Conservation (phyloP, 2,797 vertebrate species). For the Chaunax sp. region DNA sequence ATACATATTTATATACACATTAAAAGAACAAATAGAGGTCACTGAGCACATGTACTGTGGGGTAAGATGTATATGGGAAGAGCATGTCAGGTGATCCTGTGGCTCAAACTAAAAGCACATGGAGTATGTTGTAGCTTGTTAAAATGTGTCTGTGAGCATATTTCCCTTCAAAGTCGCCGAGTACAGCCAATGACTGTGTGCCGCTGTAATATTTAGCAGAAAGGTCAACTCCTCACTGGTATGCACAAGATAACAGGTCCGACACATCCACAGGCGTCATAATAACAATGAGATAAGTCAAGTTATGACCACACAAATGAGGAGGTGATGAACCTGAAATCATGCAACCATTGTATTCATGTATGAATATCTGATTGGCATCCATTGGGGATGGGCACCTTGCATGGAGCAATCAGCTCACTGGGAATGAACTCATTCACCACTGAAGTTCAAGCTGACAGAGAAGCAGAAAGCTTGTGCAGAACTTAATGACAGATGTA, state of each 20-base stretch:
- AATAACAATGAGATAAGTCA: slow-evolving; percentile 39
- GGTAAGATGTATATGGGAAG: background rate
- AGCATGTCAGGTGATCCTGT: background rate
- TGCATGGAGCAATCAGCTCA: slow-evolving; percentile 11
- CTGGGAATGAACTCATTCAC: slow-evolving; percentile 49
- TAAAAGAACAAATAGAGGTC: slow-evolving; percentile 2
- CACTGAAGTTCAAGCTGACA: slow-evolving; percentile 44
- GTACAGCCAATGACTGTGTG: slow-evolving; percentile 47
- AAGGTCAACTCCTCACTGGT: slow-evolving; percentile 70
- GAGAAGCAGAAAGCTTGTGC: background rate
- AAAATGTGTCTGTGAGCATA: slow-evolving; percentile 12
- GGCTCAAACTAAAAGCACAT: slow-evolving; percentile 24
- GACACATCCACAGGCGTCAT: slow-evolving; percentile 45
- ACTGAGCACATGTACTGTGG: slow-evolving; percentile 9
- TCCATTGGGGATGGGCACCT: slow-evolving; percentile 7
- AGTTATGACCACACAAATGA: slow-evolving; percentile 43
- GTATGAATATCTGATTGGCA: slow-evolving; percentile 39
- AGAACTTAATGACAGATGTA: background rate
- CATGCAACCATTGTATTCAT: slow-evolving; percentile 28
- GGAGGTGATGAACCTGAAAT: slow-evolving; percentile 29
- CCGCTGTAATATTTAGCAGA: slow-evolving; percentile 69
- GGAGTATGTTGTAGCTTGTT: background rate
- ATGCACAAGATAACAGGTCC: slow-evolving; percentile 67
- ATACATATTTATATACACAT: too few relatives aligned
- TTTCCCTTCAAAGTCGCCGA: slow-evolving; percentile 50